phyloP scores from a whole-genome alignment of 2,888 invertebrate species.

The Troides aeacus region DNA sequence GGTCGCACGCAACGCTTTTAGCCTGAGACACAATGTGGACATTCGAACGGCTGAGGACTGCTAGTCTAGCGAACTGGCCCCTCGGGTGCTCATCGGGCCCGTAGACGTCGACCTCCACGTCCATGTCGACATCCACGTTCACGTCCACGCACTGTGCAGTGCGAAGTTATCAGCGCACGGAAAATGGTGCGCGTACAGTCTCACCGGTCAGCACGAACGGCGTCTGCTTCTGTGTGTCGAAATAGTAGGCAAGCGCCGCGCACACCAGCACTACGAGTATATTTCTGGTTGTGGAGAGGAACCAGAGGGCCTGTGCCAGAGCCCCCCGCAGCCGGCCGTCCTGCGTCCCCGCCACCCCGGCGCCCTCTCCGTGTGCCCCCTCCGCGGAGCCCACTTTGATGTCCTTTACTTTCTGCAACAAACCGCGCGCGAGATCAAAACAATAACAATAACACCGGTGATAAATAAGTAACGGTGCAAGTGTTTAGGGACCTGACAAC shows the following conservation, averaged over 20 bases:
- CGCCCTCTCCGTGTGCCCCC: conserved; percentile 20
- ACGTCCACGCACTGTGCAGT: too few species aligned
- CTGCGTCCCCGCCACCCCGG: conserved; percentile 22
- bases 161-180: too few species aligned
- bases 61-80: too few species aligned
- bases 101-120: too few species aligned
- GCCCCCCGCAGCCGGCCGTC: conserved; percentile 55
- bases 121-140: too few species aligned
- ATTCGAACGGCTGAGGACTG: too few species aligned
- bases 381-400: conserved; percentile 64
- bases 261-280: conserved; percentile 87
- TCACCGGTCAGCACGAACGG: conserved; percentile 84
- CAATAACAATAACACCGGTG: too few species aligned
- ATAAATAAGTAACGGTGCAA: too few species aligned
- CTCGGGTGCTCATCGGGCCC: too few species aligned
- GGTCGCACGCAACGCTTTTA: too few species aligned
- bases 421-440: neutral
- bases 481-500: too few species aligned
- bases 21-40: too few species aligned
- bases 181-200: neutral
- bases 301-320: conserved; percentile 82
- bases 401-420: conserved; percentile 85
- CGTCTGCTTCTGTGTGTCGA: conserved; percentile 79
- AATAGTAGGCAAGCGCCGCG: conserved; percentile 83
- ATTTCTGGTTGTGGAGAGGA: conserved; percentile 87